Percentiles rank a stretch among this genome's conserved stretches.
Evolutionary conservation across 2,888 invertebrate genomes (phyloP).

Genomic region (Epicampocera succincta): DNA sequence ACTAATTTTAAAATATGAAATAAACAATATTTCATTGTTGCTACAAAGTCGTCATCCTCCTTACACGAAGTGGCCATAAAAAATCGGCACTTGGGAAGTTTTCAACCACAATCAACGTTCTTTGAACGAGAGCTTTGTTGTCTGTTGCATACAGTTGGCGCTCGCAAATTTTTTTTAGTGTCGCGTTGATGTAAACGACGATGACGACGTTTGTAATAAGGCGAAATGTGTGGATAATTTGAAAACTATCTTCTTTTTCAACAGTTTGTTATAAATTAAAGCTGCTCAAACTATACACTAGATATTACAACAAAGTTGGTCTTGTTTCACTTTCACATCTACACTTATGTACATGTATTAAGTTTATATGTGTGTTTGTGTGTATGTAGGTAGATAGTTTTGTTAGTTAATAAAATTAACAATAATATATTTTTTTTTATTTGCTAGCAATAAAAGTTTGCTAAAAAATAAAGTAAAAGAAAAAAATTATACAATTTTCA

Average conservation of each 20-base stretch:
- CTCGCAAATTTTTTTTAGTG: too few species aligned
- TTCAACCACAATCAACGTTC: too few species aligned
- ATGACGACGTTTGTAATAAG: not conserved
- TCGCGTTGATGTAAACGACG: too few species aligned
- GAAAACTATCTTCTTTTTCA: conserved; percentile 13
- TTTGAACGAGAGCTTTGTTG: too few species aligned
- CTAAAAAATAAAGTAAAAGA: conserved; percentile 8
- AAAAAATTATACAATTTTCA: conserved; percentile 45
- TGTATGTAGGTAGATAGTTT: conserved; percentile 4
- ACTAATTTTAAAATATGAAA: too few species aligned
- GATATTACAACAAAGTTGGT: conserved; percentile 42
- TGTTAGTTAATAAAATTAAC: too few species aligned
- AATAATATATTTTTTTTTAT: conserved; percentile 28
- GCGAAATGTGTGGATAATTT: conserved; percentile 30
- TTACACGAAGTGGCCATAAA: too few species aligned
- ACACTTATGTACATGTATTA: not conserved
- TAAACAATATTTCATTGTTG: too few species aligned
- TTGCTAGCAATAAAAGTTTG: conserved; percentile 47
- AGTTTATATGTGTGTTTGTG: not conserved
- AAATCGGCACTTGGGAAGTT: too few species aligned
- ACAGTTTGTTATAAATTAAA: conserved; percentile 44
- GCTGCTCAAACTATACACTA: conserved; percentile 60
- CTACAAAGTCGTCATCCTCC: too few species aligned
- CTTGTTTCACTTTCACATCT: conserved; percentile 33
- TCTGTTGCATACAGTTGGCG: too few species aligned